Percentiles rank a stretch among this genome's conserved stretches.
Evolutionary conservation across 2,797 vertebrate species (phyloP).

Genomic region (Malurus leucopterus): DNA sequence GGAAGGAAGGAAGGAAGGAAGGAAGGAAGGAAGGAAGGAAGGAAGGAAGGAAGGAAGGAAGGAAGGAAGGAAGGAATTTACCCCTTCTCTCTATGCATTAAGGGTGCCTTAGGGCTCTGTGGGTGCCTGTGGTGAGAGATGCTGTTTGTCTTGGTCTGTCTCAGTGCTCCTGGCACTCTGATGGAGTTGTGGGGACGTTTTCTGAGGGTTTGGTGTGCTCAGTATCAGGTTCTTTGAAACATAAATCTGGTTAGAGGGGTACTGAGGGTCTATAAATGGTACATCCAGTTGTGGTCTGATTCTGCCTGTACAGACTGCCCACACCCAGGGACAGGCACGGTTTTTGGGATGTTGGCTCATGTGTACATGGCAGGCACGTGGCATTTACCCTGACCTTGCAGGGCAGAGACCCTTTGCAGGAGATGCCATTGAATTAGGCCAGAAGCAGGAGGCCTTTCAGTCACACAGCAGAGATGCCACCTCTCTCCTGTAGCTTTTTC

Average conservation of each 20-base stretch:
- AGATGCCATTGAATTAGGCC: background rate
- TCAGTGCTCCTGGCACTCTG: background rate
- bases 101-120: fast-evolving
- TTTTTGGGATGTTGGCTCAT: background rate
- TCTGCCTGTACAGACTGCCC: background rate
- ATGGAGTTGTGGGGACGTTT: background rate
- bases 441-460: background rate
- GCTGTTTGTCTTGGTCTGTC: background rate
- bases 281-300: fast-evolving
- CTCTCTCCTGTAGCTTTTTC: background rate
- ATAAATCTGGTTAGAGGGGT: background rate
- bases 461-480: background rate
- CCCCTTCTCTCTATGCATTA: fast-evolving
- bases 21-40: no score
- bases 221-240: background rate
- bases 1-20: no score
- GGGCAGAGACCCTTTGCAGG: background rate
- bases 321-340: fast-evolving
- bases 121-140: background rate
- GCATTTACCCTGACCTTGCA: background rate
- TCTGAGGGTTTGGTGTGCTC: background rate
- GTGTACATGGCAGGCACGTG: fast-evolving
- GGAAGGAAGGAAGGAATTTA: background rate
- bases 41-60: no score
- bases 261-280: background rate